Conservation (phyloP, 2,113 vertebrate species). For the Mugil cephalus region DNA sequence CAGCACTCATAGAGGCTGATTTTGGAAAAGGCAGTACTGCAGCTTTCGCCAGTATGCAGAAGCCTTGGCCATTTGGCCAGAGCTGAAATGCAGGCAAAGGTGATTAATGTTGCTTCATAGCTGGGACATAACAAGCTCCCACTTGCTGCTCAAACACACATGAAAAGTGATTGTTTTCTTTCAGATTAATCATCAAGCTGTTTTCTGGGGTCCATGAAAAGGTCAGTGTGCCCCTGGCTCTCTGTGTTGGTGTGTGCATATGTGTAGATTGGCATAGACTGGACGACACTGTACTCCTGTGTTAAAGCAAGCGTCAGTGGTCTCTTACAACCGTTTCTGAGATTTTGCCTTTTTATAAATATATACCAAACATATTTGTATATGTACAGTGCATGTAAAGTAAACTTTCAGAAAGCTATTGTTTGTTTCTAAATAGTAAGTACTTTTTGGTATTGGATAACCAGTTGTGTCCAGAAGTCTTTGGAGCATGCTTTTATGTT, state of each 20-base stretch:
- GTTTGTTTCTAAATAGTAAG: no score
- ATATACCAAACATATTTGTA: not conserved
- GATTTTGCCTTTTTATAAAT: conserved; percentile 2
- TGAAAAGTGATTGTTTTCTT: conserved; percentile 67
- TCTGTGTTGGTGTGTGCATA: not conserved
- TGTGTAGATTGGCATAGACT: conserved; percentile 6
- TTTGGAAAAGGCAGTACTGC: conserved; percentile 42
- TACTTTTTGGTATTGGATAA: no score
- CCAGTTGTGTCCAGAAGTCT: no score
- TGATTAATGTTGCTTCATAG: conserved; percentile 74
- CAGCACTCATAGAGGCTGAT: conserved; percentile 36
- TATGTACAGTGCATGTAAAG: no score
- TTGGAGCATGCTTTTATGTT: no score
- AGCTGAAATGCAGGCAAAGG: conserved; percentile 72
- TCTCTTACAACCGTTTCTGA: not conserved
- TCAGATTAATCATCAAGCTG: conserved; percentile 68
- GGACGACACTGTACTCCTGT: not conserved
- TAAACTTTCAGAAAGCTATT: no score
- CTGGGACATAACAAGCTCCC: conserved; percentile 60
- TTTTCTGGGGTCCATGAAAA: conserved; percentile 47
- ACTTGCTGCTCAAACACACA: conserved; percentile 68
- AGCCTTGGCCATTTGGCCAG: conserved; percentile 61
- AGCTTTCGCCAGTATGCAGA: conserved; percentile 34
- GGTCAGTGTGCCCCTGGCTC: conserved; percentile 42
- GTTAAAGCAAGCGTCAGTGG: conserved; percentile 2